Evolutionary conservation across 2,797 vertebrate species (phyloP).

Genomic region (Amblyopsis hoosieri): DNA sequence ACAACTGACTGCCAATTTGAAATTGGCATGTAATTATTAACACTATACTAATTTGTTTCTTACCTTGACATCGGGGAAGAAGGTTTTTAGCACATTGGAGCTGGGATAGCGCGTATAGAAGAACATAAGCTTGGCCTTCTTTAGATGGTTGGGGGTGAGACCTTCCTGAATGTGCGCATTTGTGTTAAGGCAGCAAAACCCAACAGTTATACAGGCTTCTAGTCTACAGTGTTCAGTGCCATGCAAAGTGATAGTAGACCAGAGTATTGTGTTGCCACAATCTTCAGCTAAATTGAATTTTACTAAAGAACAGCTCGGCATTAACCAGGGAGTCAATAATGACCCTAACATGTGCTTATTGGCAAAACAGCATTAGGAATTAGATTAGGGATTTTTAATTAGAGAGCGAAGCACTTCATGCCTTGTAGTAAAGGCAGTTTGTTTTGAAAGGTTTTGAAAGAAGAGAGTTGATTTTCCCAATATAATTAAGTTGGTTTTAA

Average conservation of each 20-base stretch:
- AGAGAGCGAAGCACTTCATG: constrained; percentile 74
- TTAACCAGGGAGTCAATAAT: constrained; percentile 80
- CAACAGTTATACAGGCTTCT: constrained; percentile 51
- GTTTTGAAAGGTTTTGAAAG: constrained; percentile 69
- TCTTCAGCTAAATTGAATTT: constrained; percentile 73
- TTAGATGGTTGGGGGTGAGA: constrained; percentile 92
- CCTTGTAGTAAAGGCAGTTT: constrained; percentile 66
- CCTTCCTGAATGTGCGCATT: constrained; percentile 87
- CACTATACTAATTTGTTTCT: constrained; percentile 6
- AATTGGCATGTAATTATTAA: background rate
- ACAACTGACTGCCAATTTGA: background rate
- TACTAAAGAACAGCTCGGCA: constrained; percentile 74
- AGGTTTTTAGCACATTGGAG: constrained; percentile 90
- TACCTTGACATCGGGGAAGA: constrained; percentile 96
- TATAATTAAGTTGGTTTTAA: constrained; percentile 63
- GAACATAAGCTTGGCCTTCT: constrained; percentile 98
- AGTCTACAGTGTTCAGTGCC: constrained; percentile 29
- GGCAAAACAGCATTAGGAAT: constrained; percentile 80
- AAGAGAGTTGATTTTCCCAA: constrained; percentile 40
- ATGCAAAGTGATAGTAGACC: constrained; percentile 67
- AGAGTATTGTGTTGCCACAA: constrained; percentile 72
- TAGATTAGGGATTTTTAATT: constrained; percentile 83
- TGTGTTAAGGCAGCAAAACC: constrained; percentile 78
- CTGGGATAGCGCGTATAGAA: constrained; percentile 97
- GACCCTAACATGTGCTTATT: constrained; percentile 79